phyloP scores from a whole-genome alignment of 2,797 vertebrate species.

The Pangasius larnaudii region DNA sequence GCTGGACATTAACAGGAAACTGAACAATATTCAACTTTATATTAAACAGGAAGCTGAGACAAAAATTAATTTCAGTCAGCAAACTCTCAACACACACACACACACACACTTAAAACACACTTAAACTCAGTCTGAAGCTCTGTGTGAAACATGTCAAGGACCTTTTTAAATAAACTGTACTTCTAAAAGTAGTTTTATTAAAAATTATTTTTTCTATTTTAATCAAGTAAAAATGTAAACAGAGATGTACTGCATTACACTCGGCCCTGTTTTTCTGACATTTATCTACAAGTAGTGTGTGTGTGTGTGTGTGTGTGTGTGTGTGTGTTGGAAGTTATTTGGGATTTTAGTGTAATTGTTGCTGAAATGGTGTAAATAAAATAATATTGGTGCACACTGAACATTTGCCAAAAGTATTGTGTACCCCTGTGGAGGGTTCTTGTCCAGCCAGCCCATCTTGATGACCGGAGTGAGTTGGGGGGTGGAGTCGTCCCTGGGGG shows the following conservation, averaged over 20 bases:
- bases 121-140: background rate
- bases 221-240: too few species aligned
- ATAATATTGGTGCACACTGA: background rate
- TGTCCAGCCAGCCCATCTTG: slow-evolving; percentile 91
- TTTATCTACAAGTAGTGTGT: background rate
- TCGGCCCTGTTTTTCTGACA: background rate
- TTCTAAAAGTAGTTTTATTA: background rate
- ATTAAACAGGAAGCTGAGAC: background rate
- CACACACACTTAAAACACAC: background rate
- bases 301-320: background rate
- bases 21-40: background rate
- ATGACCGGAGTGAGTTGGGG: slow-evolving; percentile 72
- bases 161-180: background rate
- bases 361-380: too few species aligned
- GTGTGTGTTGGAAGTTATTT: background rate
- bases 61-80: background rate
- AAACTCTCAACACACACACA: background rate
- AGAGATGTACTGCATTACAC: background rate
- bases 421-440: slow-evolving; percentile 94
- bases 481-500: slow-evolving; percentile 60
- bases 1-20: background rate
- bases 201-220: too few species aligned
- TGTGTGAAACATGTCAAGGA: background rate
- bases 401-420: too few species aligned
- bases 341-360: background rate